Base-by-base conservation (phyloP, 2,888 invertebrate genomes). In the Heteropelma amictum region DNA sequence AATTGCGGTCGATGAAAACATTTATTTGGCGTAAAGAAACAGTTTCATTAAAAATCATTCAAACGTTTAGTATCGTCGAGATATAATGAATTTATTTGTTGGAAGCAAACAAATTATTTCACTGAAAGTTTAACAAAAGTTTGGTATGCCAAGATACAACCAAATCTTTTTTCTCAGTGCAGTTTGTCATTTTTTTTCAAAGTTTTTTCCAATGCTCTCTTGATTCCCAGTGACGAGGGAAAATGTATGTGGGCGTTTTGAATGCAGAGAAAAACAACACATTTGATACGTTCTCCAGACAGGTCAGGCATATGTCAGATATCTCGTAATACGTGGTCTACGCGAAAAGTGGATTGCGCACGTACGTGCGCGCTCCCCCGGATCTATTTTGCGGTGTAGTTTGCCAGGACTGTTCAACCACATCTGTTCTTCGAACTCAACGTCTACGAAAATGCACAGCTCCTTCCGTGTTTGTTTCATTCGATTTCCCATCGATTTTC, bases 311-410 rank as follows among this genome's bases (percentile, higher is more conserved):
- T 63, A 53, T 38, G 69, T 69, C 72, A 72, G 64, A 68, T 61
- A 30, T 64, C 53, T 42, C 61, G 63, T 56, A 72, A 69, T 56
- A 69, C 72, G 49, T 26, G 45, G 38, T n/a, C 30, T 30, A 47
- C 28, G 51, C 54, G 56, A 78, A 83, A 86, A 86, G 83, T 86
- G 83, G 86, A 84, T 85, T 85, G 67, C 35, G 61, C 61, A 49
- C 53, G 72, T 67, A 60, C 63, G 35, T 47, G 83, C 85, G 83
- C 79, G 82, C 82, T 82, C 83, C 82, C 81, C 61, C 79, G 83
- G 77, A 84, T 83, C 82, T 83, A 83, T 86, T 86, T 84, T 81
- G 79, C 78, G 80, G 77, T 49, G 51, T 38, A 45, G 65, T 67
- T 75, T 61, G 42, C 69, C 28, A 54, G 38, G 67, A 45, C 40